Base-by-base conservation (phyloP, 2,888 invertebrate species). In the Nephrotoma appendiculata region DNA sequence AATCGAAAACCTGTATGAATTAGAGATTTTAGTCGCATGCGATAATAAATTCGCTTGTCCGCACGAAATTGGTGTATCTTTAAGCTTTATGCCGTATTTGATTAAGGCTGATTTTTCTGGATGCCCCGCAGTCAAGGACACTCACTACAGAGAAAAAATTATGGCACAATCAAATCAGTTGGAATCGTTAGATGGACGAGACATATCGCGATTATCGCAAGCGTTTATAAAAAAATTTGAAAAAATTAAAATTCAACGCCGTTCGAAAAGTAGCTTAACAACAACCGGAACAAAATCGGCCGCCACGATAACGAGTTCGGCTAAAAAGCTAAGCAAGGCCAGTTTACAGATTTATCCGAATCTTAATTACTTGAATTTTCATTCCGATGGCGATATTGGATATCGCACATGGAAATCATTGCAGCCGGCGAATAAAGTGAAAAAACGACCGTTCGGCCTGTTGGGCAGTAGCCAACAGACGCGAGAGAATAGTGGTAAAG, bases 131-230 rank as follows among this genome's bases (percentile, higher is more conserved):
- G 92, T 93, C 0, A 93, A 92, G 88, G 92, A 92, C 88, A 94
- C 94, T 89, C 93, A 94, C 87, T 96, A 95, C 89, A 93, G 94
- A 88, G 95, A 95, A 90, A 94, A 93, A 87, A 91, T 95, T 9
- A 94, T 95, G 86, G 94, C 94, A 1, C 93, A 93, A 89, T 93
- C 94, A 88, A 90, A 93, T 52, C 92, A 92, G 88, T 90, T 90
- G 95, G 95, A 92, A 85, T 91, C 92, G 12, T 89, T 96, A 57
- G 95, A 96, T 89, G 93, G 92, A 0, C 93, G 94, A 89, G 89
- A 90, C 3, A 93, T 95, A 41, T 93, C 94, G 52, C 93, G 93
- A 52, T 91, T 92, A 0, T 94, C 94, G 0, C 93, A 94, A 89
- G 91, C 91, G 0, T 95, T 95, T 89, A 92, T 95, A 83, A 93